Base-by-base conservation (phyloP, 2,113 vertebrate genomes). In the Daubentonia madagascariensis region DNA sequence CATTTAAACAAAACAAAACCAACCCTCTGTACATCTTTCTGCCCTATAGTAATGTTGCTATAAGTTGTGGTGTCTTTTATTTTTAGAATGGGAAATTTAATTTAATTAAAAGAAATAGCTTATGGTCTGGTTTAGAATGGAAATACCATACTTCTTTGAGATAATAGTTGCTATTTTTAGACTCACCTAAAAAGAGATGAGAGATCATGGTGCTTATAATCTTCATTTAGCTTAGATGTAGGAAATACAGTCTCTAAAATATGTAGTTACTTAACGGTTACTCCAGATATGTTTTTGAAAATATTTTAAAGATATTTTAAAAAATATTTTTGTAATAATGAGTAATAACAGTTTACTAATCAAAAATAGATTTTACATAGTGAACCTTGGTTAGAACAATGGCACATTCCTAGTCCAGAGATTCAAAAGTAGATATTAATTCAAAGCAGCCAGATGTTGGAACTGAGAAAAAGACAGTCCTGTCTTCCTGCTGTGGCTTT, bases 401-500 rank as follows among this genome's bases (percentile, higher is more conserved):
- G 95, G 89, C 45, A 22, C 97, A 54, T 97, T 98, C 98, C 98
- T 96, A 57, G 92, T 94, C 96, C 96, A 20, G 40, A 22, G 67
- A 68, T 65, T 97, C 94, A 73, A 79, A 96, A 93, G 92, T 96
- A 97, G 75, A 30, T 94, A 63, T 97, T 98, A 98, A 98, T 97
- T 93, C 94, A 59, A 40, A 98, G 97, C 98, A 98, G 98, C 97
- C 98, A 98, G 85, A 23, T 12, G 0, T 0, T 32, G 93, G 68
- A 73, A 25, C 73, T 25, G 88, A 0, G 22, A 52, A 48, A 63
- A 67, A 85, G 32, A 79, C 0, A 0, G 88, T 50, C 1, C 1
- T 23, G 37, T 18, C 0, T 23, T 48, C 30, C 95, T 48, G 54
- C 32, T 59, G 7, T 61, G 95, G 75, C 91, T 54, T 91, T 87